These are phyloP conservation scores for Melanotaenia boesemani DNA, from an alignment of 2,797 vertebrate species.

Conservation along the genomic window DNA sequence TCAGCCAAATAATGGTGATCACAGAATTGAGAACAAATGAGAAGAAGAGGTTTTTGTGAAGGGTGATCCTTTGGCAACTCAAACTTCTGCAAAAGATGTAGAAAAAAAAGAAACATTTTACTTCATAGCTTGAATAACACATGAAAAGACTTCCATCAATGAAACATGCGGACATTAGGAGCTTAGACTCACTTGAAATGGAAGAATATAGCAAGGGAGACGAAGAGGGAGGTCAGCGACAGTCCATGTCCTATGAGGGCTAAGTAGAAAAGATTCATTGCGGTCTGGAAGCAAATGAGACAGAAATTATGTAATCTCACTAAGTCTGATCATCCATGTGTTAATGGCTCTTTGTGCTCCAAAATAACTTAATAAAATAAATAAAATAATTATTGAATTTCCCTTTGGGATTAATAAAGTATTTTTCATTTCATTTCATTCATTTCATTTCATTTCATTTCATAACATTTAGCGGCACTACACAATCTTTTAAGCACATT, in stretches of 20 bases:
- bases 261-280: constrained; percentile 95
- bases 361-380: too few relatives aligned
- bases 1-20: constrained; percentile 93
- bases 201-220: constrained; percentile 96
- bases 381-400: too few relatives aligned
- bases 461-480: background rate
- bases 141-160: background rate
- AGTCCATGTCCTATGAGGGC: constrained; percentile 95
- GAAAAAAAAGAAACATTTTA: background rate
- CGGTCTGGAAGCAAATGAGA: constrained; percentile 85
- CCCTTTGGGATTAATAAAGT: too few relatives aligned
- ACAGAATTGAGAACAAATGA: constrained; percentile 96
- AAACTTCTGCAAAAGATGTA: constrained; percentile 86
- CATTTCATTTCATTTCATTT: too few relatives aligned
- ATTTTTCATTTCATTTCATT: too few relatives aligned
- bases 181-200: constrained; percentile 93
- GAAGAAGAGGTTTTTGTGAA: constrained; percentile 98
- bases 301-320: constrained; percentile 29
- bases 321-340: background rate
- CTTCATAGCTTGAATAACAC: background rate
- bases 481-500: background rate
- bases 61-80: constrained; percentile 97
- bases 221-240: constrained; percentile 90
- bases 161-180: background rate
- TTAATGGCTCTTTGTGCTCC: background rate